These are phyloP conservation scores for Thermophis baileyi DNA, from an alignment of 2,113 vertebrate species.

Conservation along the genomic window DNA sequence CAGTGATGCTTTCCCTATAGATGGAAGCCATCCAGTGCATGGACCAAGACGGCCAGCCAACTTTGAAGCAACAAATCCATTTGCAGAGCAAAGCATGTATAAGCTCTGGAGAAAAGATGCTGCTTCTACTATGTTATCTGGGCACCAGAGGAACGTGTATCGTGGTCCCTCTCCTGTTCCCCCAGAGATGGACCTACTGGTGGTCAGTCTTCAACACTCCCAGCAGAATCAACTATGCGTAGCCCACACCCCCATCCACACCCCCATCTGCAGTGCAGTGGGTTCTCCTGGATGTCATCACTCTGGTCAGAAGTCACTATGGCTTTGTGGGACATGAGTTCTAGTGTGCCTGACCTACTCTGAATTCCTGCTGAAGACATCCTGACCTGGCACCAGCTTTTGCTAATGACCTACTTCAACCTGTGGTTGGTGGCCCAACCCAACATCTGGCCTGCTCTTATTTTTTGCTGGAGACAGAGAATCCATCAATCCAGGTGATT, in stretches of 20 bases:
- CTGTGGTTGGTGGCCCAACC: neutral
- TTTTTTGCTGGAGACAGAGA: neutral
- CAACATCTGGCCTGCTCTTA: neutral
- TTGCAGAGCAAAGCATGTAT: neutral
- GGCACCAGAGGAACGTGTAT: neutral
- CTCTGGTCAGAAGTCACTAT: no score
- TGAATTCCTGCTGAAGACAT: neutral
- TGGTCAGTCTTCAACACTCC: neutral
- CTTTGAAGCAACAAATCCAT: neutral
- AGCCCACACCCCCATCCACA: neutral
- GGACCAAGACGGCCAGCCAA: neutral
- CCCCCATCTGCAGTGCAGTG: no score
- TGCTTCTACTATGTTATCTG: neutral
- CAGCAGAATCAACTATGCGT: neutral
- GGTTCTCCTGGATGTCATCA: neutral
- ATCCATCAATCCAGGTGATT: neutral
- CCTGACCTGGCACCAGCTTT: neutral
- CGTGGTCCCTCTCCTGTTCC: neutral
- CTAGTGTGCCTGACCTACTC: no score
- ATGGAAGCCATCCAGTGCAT: neutral
- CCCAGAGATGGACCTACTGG: neutral
- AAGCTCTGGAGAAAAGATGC: neutral
- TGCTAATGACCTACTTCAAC: neutral
- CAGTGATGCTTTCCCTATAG: neutral
- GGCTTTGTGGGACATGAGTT: no score